Conservation (phyloP, 2,888 invertebrate genomes). For the Cotesia congregata region DNA sequence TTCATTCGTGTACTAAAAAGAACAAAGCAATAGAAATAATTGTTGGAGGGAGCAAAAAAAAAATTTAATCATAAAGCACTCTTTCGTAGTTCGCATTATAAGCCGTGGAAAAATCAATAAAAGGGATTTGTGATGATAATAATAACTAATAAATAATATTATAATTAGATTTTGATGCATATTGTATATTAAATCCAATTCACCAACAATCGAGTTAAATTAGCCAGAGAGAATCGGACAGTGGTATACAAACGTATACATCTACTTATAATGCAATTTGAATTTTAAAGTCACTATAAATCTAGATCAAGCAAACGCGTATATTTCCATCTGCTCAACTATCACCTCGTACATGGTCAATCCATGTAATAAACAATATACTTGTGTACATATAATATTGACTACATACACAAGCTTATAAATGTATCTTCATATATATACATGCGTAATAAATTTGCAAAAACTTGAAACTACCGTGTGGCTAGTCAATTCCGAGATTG, state of each 20-base stretch:
- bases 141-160: background rate
- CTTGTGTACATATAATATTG: background rate
- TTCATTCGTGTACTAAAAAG: too few relatives aligned
- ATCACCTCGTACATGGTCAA: background rate
- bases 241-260: background rate
- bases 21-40: too few relatives aligned
- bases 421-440: background rate
- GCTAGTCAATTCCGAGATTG: constrained; percentile 59
- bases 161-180: background rate
- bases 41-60: too few relatives aligned
- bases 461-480: constrained; percentile 33
- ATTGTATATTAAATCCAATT: background rate
- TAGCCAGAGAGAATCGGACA: background rate
- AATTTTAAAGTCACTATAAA: background rate
- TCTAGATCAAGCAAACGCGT: background rate
- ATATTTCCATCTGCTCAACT: background rate
- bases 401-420: background rate
- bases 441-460: background rate
- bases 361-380: background rate
- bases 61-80: too few relatives aligned
- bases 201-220: background rate
- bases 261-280: background rate
- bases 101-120: too few relatives aligned
- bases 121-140: background rate
- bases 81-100: too few relatives aligned